Percentiles rank a stretch among this genome's conserved stretches.
These are phyloP conservation scores for Cerceris ruficornis DNA, from an alignment of 2,888 invertebrate genomes.

Conservation along the genomic window DNA sequence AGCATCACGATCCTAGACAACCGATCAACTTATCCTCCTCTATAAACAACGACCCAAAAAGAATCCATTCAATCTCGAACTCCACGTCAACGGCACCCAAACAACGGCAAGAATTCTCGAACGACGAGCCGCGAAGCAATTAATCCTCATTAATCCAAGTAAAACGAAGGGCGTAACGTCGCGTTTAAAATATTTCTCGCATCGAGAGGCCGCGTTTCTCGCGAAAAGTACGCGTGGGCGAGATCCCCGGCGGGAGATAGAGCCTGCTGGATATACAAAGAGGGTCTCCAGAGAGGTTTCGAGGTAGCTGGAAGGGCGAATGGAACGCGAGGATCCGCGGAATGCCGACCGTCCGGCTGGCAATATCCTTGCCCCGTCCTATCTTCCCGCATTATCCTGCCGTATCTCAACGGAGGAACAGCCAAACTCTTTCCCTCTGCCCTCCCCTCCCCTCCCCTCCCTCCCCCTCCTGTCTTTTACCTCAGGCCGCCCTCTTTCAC, in stretches of 20 bases:
- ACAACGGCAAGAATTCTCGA: not conserved
- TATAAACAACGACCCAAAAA: not conserved
- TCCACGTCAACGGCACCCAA: not conserved
- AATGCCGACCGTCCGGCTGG: slow-evolving; percentile 73
- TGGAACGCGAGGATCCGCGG: slow-evolving; percentile 73
- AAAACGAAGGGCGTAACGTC: not conserved
- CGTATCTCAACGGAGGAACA: slow-evolving; percentile 57
- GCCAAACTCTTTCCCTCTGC: slow-evolving; percentile 36
- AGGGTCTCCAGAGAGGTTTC: slow-evolving; percentile 57
- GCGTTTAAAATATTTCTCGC: slow-evolving; percentile 35
- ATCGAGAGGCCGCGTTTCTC: slow-evolving; percentile 20
- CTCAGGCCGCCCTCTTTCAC: slow-evolving; percentile 30
- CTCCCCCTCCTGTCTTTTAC: slow-evolving; percentile 8
- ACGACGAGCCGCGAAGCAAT: not conserved
- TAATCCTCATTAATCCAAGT: slow-evolving; percentile 7
- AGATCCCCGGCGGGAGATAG: slow-evolving; percentile 56
- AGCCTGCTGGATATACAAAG: slow-evolving; percentile 33
- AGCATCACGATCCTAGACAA: too few species aligned
- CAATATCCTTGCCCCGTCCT: slow-evolving; percentile 66
- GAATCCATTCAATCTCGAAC: not conserved
- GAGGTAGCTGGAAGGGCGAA: slow-evolving; percentile 63
- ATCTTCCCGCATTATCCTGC: slow-evolving; percentile 66
- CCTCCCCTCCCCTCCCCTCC: not conserved
- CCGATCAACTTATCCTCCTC: too few species aligned
- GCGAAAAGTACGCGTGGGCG: slow-evolving; percentile 50